phyloP scores from a whole-genome alignment of 2,797 vertebrate genomes.

The Emydoidea blandingii region DNA sequence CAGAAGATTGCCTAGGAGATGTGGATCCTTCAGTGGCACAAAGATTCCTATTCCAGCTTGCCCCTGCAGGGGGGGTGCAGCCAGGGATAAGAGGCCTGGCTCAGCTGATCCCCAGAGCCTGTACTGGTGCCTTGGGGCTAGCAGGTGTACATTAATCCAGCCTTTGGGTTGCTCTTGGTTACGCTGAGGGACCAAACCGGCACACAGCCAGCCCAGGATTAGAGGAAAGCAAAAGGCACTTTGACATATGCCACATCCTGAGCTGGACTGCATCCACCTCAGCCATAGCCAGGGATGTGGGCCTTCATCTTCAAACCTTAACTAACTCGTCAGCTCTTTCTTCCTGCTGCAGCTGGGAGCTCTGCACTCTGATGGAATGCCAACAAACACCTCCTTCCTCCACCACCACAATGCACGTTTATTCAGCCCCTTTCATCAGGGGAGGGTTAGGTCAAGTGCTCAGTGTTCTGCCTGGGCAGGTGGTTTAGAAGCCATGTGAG shows the following conservation, averaged over 20 bases:
- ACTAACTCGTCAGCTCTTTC: background rate
- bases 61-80: background rate
- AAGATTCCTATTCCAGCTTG: too few species aligned
- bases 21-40: too few species aligned
- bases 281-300: background rate
- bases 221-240: background rate
- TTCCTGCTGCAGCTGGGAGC: background rate
- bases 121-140: background rate
- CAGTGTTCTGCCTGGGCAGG: background rate
- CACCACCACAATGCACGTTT: background rate
- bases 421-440: background rate
- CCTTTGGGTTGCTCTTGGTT: background rate
- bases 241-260: background rate
- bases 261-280: background rate
- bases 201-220: background rate
- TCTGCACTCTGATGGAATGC: background rate
- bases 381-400: background rate
- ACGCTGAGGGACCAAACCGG: background rate
- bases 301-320: background rate
- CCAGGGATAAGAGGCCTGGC: background rate
- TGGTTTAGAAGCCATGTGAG: background rate
- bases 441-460: background rate
- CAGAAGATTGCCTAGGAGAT: background rate
- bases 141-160: background rate
- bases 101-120: background rate